These are phyloP conservation scores for Pseudococcus longispinus DNA, from an alignment of 2,888 invertebrate genomes.

Conservation along the genomic window DNA sequence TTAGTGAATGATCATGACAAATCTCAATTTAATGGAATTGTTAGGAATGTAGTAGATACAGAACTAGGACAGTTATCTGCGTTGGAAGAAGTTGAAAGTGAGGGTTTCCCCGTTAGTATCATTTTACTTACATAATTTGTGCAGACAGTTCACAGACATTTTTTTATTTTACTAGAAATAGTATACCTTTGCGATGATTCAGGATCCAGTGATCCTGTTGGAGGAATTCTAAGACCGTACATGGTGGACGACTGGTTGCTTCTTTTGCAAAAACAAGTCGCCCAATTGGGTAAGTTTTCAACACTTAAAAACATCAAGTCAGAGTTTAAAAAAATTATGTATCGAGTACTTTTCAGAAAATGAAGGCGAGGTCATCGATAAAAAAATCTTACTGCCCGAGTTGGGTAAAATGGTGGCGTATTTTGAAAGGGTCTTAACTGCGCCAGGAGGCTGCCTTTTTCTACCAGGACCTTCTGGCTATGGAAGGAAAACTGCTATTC, in stretches of 20 bases:
- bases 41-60: constrained; percentile 30
- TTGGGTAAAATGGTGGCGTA: constrained; percentile 71
- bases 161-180: not conserved
- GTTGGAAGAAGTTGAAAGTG: constrained; percentile 4
- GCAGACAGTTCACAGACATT: not conserved
- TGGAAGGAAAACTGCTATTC: constrained; percentile 81
- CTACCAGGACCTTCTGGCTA: constrained; percentile 80
- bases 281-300: constrained; percentile 52
- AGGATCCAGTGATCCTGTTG: not conserved
- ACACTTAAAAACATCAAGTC: not conserved
- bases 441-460: constrained; percentile 71
- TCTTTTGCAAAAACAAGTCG: constrained; percentile 66
- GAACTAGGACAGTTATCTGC: constrained; percentile 21
- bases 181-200: not conserved
- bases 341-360: constrained; percentile 48
- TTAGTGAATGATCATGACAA: constrained; percentile 73
- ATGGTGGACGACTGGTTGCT: constrained; percentile 67
- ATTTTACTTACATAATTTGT: not conserved
- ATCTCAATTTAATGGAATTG: constrained; percentile 71
- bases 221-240: not conserved
- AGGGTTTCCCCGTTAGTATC: not conserved
- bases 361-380: constrained; percentile 57
- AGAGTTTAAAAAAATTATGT: not conserved
- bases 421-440: constrained; percentile 71
- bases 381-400: constrained; percentile 71